These are phyloP conservation scores for Sinelater perroti DNA, from an alignment of 2,888 invertebrate species.

Conservation along the genomic window DNA sequence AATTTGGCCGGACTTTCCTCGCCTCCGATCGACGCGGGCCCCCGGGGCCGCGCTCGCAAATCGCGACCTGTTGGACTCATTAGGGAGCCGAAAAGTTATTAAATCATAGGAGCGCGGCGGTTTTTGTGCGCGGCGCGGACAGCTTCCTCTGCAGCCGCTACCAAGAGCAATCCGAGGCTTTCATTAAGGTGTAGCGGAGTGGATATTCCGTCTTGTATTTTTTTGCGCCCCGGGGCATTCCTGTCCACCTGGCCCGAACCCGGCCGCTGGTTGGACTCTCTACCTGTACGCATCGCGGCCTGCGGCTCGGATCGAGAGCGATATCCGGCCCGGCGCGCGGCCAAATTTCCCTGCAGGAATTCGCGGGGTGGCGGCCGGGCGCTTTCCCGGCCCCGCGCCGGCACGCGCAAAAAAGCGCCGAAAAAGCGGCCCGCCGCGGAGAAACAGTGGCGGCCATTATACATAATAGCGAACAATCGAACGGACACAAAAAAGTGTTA, in stretches of 20 bases:
- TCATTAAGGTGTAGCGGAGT: constrained; percentile 41
- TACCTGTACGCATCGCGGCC: constrained; percentile 35
- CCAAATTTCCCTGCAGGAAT: no score
- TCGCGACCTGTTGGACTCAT: neutral
- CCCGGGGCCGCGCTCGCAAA: no score
- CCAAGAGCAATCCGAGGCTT: constrained; percentile 35
- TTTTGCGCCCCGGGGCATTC: constrained; percentile 35
- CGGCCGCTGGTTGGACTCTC: constrained; percentile 32
- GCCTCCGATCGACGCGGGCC: neutral
- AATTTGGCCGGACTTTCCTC: no score
- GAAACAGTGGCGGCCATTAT: constrained; percentile 37
- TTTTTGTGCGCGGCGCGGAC: constrained; percentile 27
- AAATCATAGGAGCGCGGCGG: constrained; percentile 6
- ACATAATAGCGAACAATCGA: constrained; percentile 39
- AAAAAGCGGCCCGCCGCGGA: constrained; percentile 31
- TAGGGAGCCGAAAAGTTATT: constrained; percentile 10
- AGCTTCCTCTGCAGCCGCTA: constrained; percentile 36
- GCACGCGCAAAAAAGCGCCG: no score
- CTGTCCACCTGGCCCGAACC: constrained; percentile 38
- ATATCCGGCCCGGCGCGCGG: no score
- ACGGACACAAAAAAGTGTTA: constrained; percentile 40
- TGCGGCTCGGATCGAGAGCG: no score
- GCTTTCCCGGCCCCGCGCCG: no score
- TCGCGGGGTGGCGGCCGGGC: no score
- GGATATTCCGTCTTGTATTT: constrained; percentile 38